These are phyloP conservation scores for Argentina silus DNA, from an alignment of 2,797 vertebrate species.

Conservation along the genomic window DNA sequence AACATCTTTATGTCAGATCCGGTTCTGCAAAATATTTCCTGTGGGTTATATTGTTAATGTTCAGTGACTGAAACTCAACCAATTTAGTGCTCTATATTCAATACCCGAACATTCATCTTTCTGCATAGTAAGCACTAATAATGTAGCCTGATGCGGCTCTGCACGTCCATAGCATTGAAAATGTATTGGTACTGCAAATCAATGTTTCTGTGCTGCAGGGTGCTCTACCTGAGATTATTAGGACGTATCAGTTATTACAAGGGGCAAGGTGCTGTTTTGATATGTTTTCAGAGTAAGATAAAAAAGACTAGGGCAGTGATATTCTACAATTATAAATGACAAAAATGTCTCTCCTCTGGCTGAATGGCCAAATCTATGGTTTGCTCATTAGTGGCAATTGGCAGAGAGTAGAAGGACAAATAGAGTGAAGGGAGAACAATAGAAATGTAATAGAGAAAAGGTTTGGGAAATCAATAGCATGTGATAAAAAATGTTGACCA, in stretches of 20 bases:
- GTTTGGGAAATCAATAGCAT: not conserved
- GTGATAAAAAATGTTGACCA: not conserved
- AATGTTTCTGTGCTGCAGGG: slow-evolving; percentile 44
- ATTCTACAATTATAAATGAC: not conserved
- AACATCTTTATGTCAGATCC: not conserved
- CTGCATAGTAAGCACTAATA: slow-evolving; percentile 39
- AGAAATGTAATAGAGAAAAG: not conserved
- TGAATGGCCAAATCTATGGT: not conserved
- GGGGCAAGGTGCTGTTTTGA: slow-evolving; percentile 50
- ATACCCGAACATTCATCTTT: slow-evolving; percentile 32
- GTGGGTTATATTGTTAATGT: slow-evolving; percentile 18
- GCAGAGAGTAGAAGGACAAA: not conserved
- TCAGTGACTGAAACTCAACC: slow-evolving; percentile 1
- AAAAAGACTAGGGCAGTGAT: slow-evolving; percentile 55
- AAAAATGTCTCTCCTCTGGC: not conserved
- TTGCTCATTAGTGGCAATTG: not conserved
- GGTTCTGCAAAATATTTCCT: slow-evolving; percentile 19
- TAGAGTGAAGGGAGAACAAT: not conserved
- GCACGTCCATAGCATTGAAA: slow-evolving; percentile 44
- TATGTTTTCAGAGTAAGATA: slow-evolving; percentile 56
- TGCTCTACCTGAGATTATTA: slow-evolving; percentile 51
- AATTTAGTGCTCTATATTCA: slow-evolving; percentile 31
- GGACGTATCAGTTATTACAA: slow-evolving; percentile 40
- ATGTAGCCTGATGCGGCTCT: slow-evolving; percentile 21
- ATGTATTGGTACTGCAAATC: slow-evolving; percentile 63